These are phyloP conservation scores for Drosophila imparisetae DNA, from an alignment of 2,888 invertebrate species.

Conservation along the genomic window DNA sequence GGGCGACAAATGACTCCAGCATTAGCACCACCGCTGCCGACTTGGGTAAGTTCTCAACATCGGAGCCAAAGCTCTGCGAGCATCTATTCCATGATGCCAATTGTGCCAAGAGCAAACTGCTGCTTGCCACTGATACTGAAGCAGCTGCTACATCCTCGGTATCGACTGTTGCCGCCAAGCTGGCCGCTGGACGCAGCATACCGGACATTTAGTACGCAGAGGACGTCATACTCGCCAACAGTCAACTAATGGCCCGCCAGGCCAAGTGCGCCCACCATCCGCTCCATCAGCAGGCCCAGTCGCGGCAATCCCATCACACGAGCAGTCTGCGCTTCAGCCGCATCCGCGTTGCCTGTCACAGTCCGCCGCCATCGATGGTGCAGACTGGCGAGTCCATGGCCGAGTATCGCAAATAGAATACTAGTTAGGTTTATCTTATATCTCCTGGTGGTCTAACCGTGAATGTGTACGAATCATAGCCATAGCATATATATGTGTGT, in stretches of 20 bases:
- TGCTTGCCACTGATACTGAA: constrained; percentile 21
- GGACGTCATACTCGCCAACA: constrained; percentile 83
- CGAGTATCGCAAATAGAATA: constrained; percentile 78
- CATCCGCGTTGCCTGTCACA: constrained; percentile 77
- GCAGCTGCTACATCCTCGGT: constrained; percentile 23
- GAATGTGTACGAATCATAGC: constrained; percentile 8
- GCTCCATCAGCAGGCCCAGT: constrained; percentile 56
- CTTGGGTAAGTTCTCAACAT: constrained; percentile 83
- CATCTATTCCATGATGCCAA: constrained; percentile 84
- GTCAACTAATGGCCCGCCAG: constrained; percentile 69
- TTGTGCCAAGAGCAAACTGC: constrained; percentile 83
- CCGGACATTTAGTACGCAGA: constrained; percentile 85
- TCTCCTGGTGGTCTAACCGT: constrained; percentile 34
- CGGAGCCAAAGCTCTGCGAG: constrained; percentile 84
- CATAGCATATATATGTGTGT: neutral
- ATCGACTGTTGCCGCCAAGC: constrained; percentile 43
- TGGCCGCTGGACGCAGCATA: constrained; percentile 73
- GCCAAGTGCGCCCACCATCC: constrained; percentile 71
- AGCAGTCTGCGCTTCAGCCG: constrained; percentile 53
- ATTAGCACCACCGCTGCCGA: constrained; percentile 56
- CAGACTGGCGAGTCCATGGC: constrained; percentile 62
- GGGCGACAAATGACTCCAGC: constrained; percentile 51
- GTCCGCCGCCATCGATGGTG: constrained; percentile 68
- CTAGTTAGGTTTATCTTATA: constrained; percentile 13
- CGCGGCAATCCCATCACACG: constrained; percentile 39